These are phyloP conservation scores for Gobius niger DNA, from an alignment of 2,113 vertebrate genomes.

Conservation along the genomic window DNA sequence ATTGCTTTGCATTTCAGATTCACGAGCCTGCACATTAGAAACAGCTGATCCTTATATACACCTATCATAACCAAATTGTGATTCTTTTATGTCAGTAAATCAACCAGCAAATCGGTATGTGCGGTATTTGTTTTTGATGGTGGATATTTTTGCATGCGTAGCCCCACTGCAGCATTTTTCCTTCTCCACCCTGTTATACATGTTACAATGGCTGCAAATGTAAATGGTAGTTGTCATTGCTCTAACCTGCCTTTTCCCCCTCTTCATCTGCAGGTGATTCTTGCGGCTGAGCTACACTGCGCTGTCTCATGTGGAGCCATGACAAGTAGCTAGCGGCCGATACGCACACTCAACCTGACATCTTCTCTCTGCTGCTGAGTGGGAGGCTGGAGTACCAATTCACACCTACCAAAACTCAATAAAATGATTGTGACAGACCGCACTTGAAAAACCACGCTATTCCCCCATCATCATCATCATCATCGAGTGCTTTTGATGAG, in stretches of 20 bases:
- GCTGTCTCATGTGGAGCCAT: conserved; percentile 5
- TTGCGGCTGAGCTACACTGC: conserved; percentile 22
- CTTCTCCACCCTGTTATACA: background rate
- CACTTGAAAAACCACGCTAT: background rate
- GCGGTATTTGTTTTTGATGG: background rate
- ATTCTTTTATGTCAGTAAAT: background rate
- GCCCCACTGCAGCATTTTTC: background rate
- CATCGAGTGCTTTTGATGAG: conserved; percentile 19
- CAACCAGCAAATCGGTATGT: too few relatives aligned
- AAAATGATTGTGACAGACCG: background rate
- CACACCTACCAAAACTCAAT: conserved; percentile 7
- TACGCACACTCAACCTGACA: background rate
- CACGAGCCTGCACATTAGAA: background rate
- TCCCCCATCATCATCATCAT: too few relatives aligned
- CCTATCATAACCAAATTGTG: background rate
- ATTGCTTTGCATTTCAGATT: background rate
- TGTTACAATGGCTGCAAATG: background rate
- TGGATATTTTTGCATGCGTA: background rate
- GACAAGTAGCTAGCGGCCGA: conserved; percentile 22
- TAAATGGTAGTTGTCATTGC: background rate
- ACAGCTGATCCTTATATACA: background rate
- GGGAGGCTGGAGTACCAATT: background rate
- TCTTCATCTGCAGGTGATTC: conserved; percentile 31
- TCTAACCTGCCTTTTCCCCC: background rate
- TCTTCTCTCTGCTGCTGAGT: background rate